A percentile compares a stretch with the other conserved stretches of the same genome.
Conservation (phyloP, 1,140 invertebrate species). For the Drosophila ogumai region DNA sequence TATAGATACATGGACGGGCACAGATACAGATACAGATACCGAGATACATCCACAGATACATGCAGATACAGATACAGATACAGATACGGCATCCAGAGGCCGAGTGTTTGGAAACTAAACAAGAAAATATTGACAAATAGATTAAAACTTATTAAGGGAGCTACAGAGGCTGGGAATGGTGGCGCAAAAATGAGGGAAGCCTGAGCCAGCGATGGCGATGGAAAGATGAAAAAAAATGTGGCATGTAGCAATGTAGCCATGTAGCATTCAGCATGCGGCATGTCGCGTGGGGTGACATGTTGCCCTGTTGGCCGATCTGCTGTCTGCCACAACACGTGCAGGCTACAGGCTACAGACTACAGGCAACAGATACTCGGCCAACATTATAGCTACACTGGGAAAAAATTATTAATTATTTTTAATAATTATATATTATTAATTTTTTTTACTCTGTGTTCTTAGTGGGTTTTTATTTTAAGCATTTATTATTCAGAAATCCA, state of each 20-base stretch:
- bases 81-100: slow-evolving; percentile 30
- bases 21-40: slow-evolving; percentile 19
- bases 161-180: slow-evolving; percentile 29
- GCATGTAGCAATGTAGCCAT: slow-evolving; percentile 51
- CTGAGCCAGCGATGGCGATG: not conserved
- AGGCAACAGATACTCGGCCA: slow-evolving; percentile 13
- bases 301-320: slow-evolving; percentile 48
- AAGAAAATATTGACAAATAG: slow-evolving; percentile 82
- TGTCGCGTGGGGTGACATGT: slow-evolving; percentile 62
- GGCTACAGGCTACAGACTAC: slow-evolving; percentile 7
- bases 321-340: slow-evolving; percentile 58
- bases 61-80: slow-evolving; percentile 20
- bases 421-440: not conserved
- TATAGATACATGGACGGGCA: slow-evolving; percentile 34
- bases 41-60: slow-evolving; percentile 31
- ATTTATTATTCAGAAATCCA: not conserved
- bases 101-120: slow-evolving; percentile 73
- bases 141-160: slow-evolving; percentile 77
- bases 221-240: slow-evolving; percentile 45
- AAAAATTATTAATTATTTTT: not conserved
- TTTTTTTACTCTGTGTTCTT: not conserved
- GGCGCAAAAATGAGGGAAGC: slow-evolving; percentile 17
- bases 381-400: not conserved
- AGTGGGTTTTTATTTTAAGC: not conserved
- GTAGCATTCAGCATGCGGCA: slow-evolving; percentile 51